Evolutionary conservation across 2,888 invertebrate species (phyloP), one percentile per base, ranked within the genome.

Genomic region (Hermaeophaga mercurialis): DNA sequence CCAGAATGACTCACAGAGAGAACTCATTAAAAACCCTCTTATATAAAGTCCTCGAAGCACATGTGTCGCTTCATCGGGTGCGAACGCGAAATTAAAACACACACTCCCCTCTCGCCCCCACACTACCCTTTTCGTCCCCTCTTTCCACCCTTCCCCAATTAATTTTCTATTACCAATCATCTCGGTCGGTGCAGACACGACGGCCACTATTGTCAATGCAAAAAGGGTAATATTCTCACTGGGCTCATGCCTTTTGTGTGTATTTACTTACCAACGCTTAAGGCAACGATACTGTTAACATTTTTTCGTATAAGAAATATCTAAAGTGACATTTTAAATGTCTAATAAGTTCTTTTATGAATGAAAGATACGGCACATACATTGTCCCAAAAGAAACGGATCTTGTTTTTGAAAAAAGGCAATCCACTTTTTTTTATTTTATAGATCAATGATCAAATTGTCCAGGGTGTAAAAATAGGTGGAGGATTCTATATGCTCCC

Each of bases 21-120:
- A 62, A 61, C 64, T 66, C 66, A 64, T 66, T 66, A 66, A 64
- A 66, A 66, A 66, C 58, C 66, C 66, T 64, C 62, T 64, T 62
- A 56, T 57, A 56, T 58, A 53, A 45, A 54, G 56, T 61, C 55
- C 57, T 64, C 59, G 61, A 63, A 61, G 63, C 61, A 59, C 63
- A 58, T 63, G 63, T 66, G 66, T 50, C 57, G 62, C 63, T 41
- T 62, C 59, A 62, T 62, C 55, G 62, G 60, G 58, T 63, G 62
- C 58, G 57, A 65, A 63, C 59, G 22, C 55, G 62, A 62, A 66
- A 65, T 60, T 63, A 62, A 65, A 66, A 58, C 49, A 58, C 63
- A 59, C 61, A 60, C 58, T 56, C 59, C 56, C 57, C 41, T 59
- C 49, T 31, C 45, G 18, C 58, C 22, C 39, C 46, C 38, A 44